Base-by-base conservation (phyloP, 1,140 invertebrate species). In the Heliconius congener region DNA sequence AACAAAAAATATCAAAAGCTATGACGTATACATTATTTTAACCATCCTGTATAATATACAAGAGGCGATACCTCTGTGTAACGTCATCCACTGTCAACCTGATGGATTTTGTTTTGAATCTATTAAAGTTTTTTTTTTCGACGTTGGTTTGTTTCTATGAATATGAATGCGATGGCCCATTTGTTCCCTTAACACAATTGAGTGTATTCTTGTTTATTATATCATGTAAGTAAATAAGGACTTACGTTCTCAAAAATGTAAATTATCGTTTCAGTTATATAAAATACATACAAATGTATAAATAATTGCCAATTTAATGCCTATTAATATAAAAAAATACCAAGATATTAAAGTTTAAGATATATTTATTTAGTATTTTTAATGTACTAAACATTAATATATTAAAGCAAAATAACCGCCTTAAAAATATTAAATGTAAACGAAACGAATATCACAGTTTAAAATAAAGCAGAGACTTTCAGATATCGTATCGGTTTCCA, bases 401-500 rank as follows among this genome's bases (percentile, higher is more conserved):
- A 46, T 16, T 11, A 66, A 1, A 66, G 23, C 11, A 66, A 66
- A 66, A 11, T 23, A n/a, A 23, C 8, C 50, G 8, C 11, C 3
- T 66, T 13, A 27, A 66, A 27, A 42, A 19, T 66, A 27, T 66
- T 11, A 30, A 66, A 66, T 66, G 27, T 66, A 66, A 66, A 30
- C 60, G 60, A 66, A 66, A 66, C 27, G 27, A 66, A 66, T 66
- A 66, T 66, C 60, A 66, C 60, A 2, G 60, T 66, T 13, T 3
- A 27, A 66, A 6, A 1, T 30, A n/a, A 27, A 66, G 23, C 13
- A 30, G 60, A 30, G 60, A 13, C 23, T 66, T 66, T 66, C 27
- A 66, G 83, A 85, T 84, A 86, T 82, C 87, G 89, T 91, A 94
- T 94, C 92, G 91, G 91, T 94, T 93, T 93, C 92, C 93, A 94